Base-by-base conservation (phyloP, 64 coral and sea anemone genomes). In the Porites australiensis region DNA sequence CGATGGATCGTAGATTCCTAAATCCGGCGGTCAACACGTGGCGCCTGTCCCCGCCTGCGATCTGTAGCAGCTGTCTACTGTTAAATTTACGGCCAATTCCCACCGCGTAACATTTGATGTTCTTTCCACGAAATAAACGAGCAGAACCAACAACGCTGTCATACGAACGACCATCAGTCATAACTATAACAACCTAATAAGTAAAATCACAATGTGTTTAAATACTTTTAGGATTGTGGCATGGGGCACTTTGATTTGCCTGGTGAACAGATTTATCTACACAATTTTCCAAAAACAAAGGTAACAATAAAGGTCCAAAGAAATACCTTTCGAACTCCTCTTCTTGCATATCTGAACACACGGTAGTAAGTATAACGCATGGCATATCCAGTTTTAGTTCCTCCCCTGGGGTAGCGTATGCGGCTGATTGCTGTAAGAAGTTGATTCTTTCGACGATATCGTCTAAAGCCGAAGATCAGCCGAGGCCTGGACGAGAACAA, bases 401-500 rank as follows among this genome's bases (percentile, higher is more conserved):
- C 68, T 21, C 92, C 92, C 55, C 87, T 89, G 46, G 92, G 92
- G 79, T 94, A 94, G 10, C 92, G 86, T 20, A 96, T 78, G 16
- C 83, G 23, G 15, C 64, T 90, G 11, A 96, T 19, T 10, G 15
- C 80, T 4, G 68, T 66, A 6, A 94, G 57, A 45, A 97, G 46
- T n/a, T 75, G 77, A 10, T 59, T 50, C 46, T 93, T 81, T 10
- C 66, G 86, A 67, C 55, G 74, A 37, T 78, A 79, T 9, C 51
- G 75, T 47, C 77, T 46, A 69, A 97, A 94, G 10, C 9, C 57
- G 10, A 93, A 82, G 4, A 87, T 49, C 20, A 22, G 6, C 22
- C 37, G 59, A 49, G 82, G 64, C 0, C 61, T 69, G 6, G 67
- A 58, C 54, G 77, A 87, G 72, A 82, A 94, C 6, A 88, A 55